Evolutionary conservation across 2,888 invertebrate genomes (phyloP), one percentile per base, ranked within the genome.

Genomic region (Sinodicranocentrus sp.): DNA sequence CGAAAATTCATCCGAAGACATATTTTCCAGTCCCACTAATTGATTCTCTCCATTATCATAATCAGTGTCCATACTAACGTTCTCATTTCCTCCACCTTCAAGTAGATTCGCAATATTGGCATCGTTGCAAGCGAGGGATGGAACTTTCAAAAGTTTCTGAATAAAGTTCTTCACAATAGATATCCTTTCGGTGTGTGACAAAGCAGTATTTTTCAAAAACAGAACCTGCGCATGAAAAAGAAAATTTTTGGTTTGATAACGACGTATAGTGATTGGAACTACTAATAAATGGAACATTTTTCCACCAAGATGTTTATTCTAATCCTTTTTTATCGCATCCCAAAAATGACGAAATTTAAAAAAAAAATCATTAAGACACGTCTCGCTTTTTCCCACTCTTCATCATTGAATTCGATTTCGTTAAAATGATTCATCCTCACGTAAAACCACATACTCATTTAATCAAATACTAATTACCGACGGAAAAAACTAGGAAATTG

Each of bases 121-220:
- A n/a, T n/a, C n/a, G n/a, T n/a, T n/a, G n/a, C n/a, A n/a, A n/a
- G 23, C 15, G 23, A 57, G 3, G 3, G 57, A 23, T 13, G 21
- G 43, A n/a, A 2, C 15, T 43, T 8, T 44, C n/a, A 67, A 2
- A 15, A 67, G 15, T n/a, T 43, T 44, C 15, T 48, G 6, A 6
- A 70, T 33, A 17, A 70, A 52, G 15, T 25, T 17, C 17, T 48
- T 6, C 0, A 70, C 52, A 52, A 52, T 70, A 15, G 25, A 2
- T 1, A n/a, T 0, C 26, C n/a, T 48, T 13, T 70, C 52, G 21
- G 48, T 28, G 17, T 8, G 6, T 6, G 17, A 13, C 1, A 26
- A 70, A 8, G 52, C 48, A n/a, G 28, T 28, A 52, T 70, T 70
- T 28, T 70, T 70, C 15, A 70, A n/a, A 52, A 1, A 33, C 70